Evolutionary conservation across 35 echinoderm and acorn worm genomes (phyloP), one percentile per base, ranked within the genome.

Genomic region (Apostichopus japonicus): DNA sequence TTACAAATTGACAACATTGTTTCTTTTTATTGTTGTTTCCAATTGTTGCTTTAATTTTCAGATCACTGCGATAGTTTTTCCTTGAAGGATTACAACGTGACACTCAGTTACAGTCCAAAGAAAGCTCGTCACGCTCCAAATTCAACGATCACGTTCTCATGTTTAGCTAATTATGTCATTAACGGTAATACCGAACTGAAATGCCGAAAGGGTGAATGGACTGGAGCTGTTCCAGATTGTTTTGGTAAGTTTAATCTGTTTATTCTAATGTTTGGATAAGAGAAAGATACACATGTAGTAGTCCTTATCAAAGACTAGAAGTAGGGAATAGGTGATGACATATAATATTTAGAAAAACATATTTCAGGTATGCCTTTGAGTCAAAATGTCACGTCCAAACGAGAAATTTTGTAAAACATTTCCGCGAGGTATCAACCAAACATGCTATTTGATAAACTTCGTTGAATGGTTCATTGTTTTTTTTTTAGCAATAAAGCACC

Each of bases 91-190:
- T 21, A 59, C 53, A 10, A 55, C 81, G 8, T 58, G 5, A 58
- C 52, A 53, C 80, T 84, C 17, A 57, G 1, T 9, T 22, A 53
- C 51, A 57, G 24, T 1, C 81, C 81, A 15, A 84, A 84, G 81
- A 84, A 58, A 84, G 81, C 17, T 84, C 54, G 81, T 23, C 57
- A 84, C 57, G 16, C 81, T 14, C 54, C 81, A 84, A 54, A 59
- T 58, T 84, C 54, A 23, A 23, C 4, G 8, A 58, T 84, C 23
- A 19, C 11, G 6, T 23, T 84, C 17, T 84, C 54, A 8, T 84
- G 81, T 54, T 16, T 10, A 7, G 16, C 54, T 17, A 84, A 84
- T 4, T 84, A 23, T 57, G 16, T 19, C 17, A 11, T 84, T 8
- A n/a, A n/a, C 19, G 81, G 81, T 19, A 17, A 21, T 6, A 8